These are phyloP conservation scores for Onthophagus taurus DNA, from an alignment of 1,140 invertebrate species.

Conservation along the genomic window DNA sequence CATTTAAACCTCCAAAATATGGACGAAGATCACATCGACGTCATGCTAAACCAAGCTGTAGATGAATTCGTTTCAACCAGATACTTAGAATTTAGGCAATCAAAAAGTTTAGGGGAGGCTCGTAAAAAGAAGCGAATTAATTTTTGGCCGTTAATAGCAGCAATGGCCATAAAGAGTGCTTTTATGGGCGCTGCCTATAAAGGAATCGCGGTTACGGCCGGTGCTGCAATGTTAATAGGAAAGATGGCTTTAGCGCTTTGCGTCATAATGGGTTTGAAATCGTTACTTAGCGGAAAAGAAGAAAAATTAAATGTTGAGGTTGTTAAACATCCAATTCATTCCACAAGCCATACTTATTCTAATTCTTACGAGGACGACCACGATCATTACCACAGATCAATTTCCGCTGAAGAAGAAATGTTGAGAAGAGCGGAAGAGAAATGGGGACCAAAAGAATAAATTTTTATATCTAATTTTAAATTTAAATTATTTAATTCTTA, in stretches of 20 bases:
- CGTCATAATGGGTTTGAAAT: slow-evolving; percentile 66
- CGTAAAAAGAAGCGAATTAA: slow-evolving; percentile 41
- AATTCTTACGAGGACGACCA: slow-evolving; percentile 58
- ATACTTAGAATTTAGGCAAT: slow-evolving; percentile 47
- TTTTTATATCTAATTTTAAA: too few species aligned
- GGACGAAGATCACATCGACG: slow-evolving; percentile 41
- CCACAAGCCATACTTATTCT: slow-evolving; percentile 65
- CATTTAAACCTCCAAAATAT: slow-evolving; percentile 34
- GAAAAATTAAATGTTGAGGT: slow-evolving; percentile 78
- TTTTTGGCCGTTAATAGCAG: slow-evolving; percentile 48
- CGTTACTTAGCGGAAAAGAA: slow-evolving; percentile 51
- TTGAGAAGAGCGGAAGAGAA: too few species aligned
- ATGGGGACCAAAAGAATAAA: too few species aligned
- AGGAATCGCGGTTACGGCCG: slow-evolving; percentile 59
- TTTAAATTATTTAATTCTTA: too few species aligned
- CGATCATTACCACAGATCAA: slow-evolving; percentile 49
- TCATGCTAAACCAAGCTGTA: slow-evolving; percentile 47
- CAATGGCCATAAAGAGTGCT: slow-evolving; percentile 55
- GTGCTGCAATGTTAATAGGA: slow-evolving; percentile 60
- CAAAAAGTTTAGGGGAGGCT: slow-evolving; percentile 44
- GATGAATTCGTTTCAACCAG: slow-evolving; percentile 49
- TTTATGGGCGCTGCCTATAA: slow-evolving; percentile 66
- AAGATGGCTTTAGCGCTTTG: slow-evolving; percentile 68
- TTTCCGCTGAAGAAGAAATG: slow-evolving; percentile 9
- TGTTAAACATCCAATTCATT: slow-evolving; percentile 73